Evolutionary conservation across 1,140 invertebrate genomes (phyloP).

Genomic region (Aphis gossypii): DNA sequence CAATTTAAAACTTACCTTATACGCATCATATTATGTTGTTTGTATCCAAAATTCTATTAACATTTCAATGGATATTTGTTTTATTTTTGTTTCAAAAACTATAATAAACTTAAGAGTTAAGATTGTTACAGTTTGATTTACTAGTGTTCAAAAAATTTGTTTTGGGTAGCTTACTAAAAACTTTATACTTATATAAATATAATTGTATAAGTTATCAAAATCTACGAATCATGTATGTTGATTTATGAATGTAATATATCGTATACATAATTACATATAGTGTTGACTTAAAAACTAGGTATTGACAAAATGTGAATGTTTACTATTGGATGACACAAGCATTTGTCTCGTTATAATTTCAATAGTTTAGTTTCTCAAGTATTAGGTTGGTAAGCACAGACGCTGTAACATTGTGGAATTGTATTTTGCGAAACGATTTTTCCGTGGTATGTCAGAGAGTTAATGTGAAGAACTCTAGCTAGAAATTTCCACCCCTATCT

Average conservation of each 20-base stretch:
- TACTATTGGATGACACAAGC: background rate
- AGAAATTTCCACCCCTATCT: background rate
- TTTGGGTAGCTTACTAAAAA: background rate
- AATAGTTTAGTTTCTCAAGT: background rate
- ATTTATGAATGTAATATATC: background rate
- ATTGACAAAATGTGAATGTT: slow-evolving; percentile 12
- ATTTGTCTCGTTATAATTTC: slow-evolving; percentile 9
- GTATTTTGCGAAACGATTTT: slow-evolving; percentile 24
- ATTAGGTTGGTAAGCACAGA: background rate
- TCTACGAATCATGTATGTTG: background rate
- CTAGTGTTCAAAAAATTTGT: background rate
- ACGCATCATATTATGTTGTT: background rate
- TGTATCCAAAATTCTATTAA: background rate
- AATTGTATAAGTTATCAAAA: background rate
- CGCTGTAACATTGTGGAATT: background rate
- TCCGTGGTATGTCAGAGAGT: background rate
- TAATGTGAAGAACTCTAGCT: background rate
- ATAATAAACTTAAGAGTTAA: background rate
- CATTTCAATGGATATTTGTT: background rate
- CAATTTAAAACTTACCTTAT: background rate
- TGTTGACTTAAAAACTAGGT: slow-evolving; percentile 5
- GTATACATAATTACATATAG: background rate
- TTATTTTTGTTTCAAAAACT: background rate
- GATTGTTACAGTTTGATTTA: background rate
- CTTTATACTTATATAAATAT: background rate